A percentile compares a stretch with the other conserved stretches of the same genome.
These are phyloP conservation scores for Chalcis sispes DNA, from an alignment of 2,888 invertebrate genomes.

Conservation along the genomic window DNA sequence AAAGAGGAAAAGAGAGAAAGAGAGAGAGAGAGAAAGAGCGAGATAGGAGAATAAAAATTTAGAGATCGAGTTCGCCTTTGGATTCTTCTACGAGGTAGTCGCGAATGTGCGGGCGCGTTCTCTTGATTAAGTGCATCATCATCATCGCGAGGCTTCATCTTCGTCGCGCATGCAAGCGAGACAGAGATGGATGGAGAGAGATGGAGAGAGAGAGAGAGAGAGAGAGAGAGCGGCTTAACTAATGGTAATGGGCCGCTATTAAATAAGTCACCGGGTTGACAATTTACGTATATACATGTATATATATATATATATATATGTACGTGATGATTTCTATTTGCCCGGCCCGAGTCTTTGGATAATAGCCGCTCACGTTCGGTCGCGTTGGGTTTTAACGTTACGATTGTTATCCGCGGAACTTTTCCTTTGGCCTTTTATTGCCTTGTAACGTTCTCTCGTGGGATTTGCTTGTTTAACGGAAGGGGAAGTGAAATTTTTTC, in stretches of 20 bases:
- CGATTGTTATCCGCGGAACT: too few species aligned
- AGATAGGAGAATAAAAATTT: background rate
- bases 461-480: too few species aligned
- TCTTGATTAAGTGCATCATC: slow-evolving; percentile 52
- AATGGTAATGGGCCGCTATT: slow-evolving; percentile 47
- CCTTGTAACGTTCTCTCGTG: too few species aligned
- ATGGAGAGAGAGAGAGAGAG: background rate
- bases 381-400: too few species aligned
- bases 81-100: background rate
- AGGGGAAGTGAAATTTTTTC: too few species aligned
- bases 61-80: slow-evolving; percentile 4
- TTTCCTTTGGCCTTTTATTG: too few species aligned
- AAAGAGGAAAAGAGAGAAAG: background rate
- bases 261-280: slow-evolving; percentile 48
- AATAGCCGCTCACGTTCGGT: too few species aligned
- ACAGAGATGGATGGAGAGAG: background rate
- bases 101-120: background rate
- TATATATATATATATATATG: background rate
- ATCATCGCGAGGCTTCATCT: slow-evolving; percentile 45
- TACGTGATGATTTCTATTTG: slow-evolving; percentile 30
- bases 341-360: background rate
- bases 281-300: slow-evolving; percentile 18
- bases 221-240: slow-evolving; percentile 22
- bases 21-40: background rate
- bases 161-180: slow-evolving; percentile 4